These are phyloP conservation scores for Phalacrocorax aristotelis DNA, from an alignment of 2,113 vertebrate genomes.

Conservation along the genomic window DNA sequence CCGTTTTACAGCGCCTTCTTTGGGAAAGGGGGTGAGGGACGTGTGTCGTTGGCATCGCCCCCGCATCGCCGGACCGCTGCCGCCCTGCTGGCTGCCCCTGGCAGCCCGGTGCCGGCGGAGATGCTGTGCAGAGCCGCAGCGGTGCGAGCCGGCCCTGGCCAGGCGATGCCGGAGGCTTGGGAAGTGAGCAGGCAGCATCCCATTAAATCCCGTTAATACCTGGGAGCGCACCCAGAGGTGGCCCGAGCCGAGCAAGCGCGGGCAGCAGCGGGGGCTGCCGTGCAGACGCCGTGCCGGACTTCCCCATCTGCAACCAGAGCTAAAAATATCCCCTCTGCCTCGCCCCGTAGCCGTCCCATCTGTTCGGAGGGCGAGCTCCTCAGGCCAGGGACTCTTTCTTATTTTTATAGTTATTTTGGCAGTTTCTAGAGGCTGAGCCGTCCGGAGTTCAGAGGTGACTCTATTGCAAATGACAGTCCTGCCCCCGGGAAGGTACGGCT, in stretches of 20 bases:
- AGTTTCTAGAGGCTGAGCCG: slow-evolving; percentile 1
- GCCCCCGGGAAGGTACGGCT: not conserved
- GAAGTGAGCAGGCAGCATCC: not conserved
- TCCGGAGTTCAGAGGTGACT: not conserved
- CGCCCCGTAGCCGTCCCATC: not conserved
- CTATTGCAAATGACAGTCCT: slow-evolving; percentile 13
- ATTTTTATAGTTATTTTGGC: not conserved
- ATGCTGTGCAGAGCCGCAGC: not conserved
- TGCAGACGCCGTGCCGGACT: not conserved
- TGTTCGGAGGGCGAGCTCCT: not conserved
- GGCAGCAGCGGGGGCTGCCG: not conserved
- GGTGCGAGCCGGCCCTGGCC: not conserved
- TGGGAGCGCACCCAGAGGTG: not conserved
- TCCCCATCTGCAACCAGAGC: not conserved
- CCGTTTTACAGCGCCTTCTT: accelerated
- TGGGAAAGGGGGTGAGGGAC: not conserved
- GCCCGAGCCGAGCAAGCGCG: not conserved
- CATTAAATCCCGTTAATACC: not conserved
- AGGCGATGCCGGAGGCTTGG: not conserved
- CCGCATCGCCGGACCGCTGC: accelerated
- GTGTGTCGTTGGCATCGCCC: not conserved
- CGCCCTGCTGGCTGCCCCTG: accelerated
- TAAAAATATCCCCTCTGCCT: slow-evolving; percentile 24
- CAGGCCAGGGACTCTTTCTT: not conserved
- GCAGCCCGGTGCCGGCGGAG: not conserved